Evolutionary conservation across 2,888 invertebrate genomes (phyloP).

Genomic region (Salticus scenicus): DNA sequence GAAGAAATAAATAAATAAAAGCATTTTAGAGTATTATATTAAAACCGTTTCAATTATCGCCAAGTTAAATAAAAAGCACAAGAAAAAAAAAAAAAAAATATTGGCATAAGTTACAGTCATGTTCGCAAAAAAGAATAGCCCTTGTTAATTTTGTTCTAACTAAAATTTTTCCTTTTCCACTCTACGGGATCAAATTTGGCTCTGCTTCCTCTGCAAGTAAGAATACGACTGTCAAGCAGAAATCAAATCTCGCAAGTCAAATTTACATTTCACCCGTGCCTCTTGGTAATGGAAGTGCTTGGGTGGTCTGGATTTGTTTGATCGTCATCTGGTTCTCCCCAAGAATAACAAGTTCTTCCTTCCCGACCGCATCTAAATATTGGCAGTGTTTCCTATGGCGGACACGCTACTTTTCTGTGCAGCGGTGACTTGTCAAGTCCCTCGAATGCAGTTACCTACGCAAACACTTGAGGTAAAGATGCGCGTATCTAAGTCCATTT

Average conservation of each 20-base stretch:
- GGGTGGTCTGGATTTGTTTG: conserved; percentile 59
- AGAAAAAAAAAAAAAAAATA: no score
- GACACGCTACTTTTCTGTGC: not conserved
- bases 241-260: not conserved
- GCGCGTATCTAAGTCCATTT: conserved; percentile 23
- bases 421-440: conserved; percentile 5
- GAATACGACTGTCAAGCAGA: no score
- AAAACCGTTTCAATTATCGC: no score
- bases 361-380: conserved; percentile 42
- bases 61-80: no score
- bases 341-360: conserved; percentile 29
- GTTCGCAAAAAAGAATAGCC: no score
- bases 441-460: conserved; percentile 22
- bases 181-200: no score
- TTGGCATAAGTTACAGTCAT: no score
- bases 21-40: no score
- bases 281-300: conserved; percentile 22
- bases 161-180: no score
- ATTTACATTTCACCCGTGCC: not conserved
- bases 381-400: conserved; percentile 42
- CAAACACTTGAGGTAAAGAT: conserved; percentile 36
- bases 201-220: no score
- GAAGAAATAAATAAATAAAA: no score
- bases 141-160: no score
- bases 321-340: conserved; percentile 50